These are phyloP conservation scores for Cataglyphis rosenhaueri DNA, from an alignment of 2,888 invertebrate species.

Conservation along the genomic window DNA sequence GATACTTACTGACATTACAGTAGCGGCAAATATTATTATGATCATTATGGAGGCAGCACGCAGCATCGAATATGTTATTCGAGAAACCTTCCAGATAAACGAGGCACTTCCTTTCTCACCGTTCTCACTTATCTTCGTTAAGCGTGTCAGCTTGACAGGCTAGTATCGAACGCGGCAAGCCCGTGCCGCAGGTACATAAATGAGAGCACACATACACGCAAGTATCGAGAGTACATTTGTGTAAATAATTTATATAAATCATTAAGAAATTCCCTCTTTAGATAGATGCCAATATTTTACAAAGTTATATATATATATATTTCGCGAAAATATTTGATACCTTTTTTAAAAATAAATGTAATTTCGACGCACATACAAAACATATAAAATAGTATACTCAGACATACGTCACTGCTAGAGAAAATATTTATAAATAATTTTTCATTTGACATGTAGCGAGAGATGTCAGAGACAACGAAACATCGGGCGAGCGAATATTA, in stretches of 20 bases:
- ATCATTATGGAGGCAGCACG: slow-evolving; percentile 59
- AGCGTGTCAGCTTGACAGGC: slow-evolving; percentile 55
- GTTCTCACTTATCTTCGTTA: slow-evolving; percentile 56
- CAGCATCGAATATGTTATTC: slow-evolving; percentile 54
- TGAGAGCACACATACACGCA: slow-evolving; percentile 36
- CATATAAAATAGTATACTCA: too few species aligned
- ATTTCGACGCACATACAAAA: background rate
- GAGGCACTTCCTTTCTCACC: slow-evolving; percentile 55
- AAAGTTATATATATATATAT: background rate
- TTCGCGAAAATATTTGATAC: background rate
- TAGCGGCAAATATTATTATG: slow-evolving; percentile 55
- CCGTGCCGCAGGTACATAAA: slow-evolving; percentile 50
- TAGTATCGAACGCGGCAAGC: slow-evolving; percentile 46
- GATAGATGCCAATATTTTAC: background rate
- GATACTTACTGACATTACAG: slow-evolving; percentile 50
- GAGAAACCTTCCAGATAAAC: slow-evolving; percentile 53
- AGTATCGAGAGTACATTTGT: slow-evolving; percentile 9
- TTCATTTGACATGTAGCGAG: slow-evolving; percentile 63
- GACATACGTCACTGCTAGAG: too few species aligned
- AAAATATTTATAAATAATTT: slow-evolving; percentile 54
- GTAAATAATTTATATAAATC: slow-evolving; percentile 19
- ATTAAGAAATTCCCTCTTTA: background rate
- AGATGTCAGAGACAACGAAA: slow-evolving; percentile 49
- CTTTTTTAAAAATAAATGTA: background rate
- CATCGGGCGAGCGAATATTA: slow-evolving; percentile 36